These are phyloP conservation scores for Rhagologus leucostigma DNA, from an alignment of 2,113 vertebrate species.

Conservation along the genomic window DNA sequence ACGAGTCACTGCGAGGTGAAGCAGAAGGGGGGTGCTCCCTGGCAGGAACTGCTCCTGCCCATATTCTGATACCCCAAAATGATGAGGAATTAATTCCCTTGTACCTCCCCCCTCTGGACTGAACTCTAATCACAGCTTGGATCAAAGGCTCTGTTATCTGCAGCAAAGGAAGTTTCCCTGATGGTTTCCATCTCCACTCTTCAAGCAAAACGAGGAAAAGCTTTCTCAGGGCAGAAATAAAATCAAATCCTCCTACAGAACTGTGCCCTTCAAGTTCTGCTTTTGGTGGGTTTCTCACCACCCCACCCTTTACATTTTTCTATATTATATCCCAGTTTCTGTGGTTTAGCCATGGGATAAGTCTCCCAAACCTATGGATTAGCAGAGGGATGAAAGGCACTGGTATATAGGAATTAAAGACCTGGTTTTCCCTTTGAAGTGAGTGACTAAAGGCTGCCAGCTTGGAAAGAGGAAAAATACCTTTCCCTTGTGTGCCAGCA, in stretches of 20 bases:
- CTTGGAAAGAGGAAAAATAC: background rate
- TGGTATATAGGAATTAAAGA: background rate
- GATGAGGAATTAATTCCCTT: background rate
- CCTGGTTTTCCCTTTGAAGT: background rate
- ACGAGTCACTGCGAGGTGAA: background rate
- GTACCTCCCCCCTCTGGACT: background rate
- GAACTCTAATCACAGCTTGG: background rate
- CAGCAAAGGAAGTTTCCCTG: background rate
- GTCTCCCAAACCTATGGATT: background rate
- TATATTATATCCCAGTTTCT: background rate
- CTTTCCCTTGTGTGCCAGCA: background rate
- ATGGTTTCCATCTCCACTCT: background rate
- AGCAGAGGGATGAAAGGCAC: background rate
- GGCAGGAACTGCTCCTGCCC: background rate
- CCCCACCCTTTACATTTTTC: background rate
- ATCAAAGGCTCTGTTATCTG: background rate
- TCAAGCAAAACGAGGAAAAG: background rate
- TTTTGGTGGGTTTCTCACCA: background rate
- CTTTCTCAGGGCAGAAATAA: background rate
- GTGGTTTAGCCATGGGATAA: background rate
- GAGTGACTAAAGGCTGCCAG: background rate
- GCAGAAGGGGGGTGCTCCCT: fast-evolving
- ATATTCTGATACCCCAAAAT: background rate
- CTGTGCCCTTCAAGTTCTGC: background rate
- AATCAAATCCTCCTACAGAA: background rate